A percentile compares a stretch with the other conserved stretches of the same genome.
These are phyloP conservation scores for Potamarius usumacintae DNA, from an alignment of 2,113 vertebrate species.

Conservation along the genomic window DNA sequence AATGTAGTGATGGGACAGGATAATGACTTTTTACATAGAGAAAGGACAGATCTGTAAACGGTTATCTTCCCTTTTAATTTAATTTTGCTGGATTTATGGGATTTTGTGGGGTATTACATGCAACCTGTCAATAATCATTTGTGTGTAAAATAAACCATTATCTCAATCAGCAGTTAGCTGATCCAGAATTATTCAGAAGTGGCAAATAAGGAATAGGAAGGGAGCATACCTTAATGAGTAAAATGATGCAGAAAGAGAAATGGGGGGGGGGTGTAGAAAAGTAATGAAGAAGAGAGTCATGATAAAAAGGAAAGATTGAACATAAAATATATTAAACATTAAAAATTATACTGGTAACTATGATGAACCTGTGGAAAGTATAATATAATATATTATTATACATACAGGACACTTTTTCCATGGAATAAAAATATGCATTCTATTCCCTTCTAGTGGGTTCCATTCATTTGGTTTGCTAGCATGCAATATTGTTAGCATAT, in stretches of 20 bases:
- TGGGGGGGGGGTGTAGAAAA: neutral
- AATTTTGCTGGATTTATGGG: neutral
- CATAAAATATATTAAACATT: neutral
- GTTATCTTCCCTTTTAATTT: conserved; percentile 12
- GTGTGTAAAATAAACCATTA: conserved; percentile 15
- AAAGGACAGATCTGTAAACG: conserved; percentile 6
- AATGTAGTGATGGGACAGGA: conserved; percentile 34
- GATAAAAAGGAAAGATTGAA: conserved; percentile 1
- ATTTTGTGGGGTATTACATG: neutral
- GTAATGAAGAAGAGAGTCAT: neutral
- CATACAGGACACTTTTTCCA: no score
- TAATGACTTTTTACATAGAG: conserved; percentile 35
- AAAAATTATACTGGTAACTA: neutral
- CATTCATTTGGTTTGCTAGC: no score
- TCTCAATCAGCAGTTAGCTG: neutral
- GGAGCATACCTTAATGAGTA: conserved; percentile 7
- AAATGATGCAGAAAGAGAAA: conserved; percentile 14
- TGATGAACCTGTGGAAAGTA: neutral
- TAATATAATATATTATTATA: neutral
- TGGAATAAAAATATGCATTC: no score
- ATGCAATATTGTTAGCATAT: no score
- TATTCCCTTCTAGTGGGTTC: no score
- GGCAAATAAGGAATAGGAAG: neutral
- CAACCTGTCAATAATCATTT: conserved; percentile 17
- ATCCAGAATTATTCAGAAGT: conserved; percentile 21